Percentiles rank a stretch among this genome's conserved stretches.
phyloP scores from a whole-genome alignment of 2,113 vertebrate genomes.

The Barbus barbus region DNA sequence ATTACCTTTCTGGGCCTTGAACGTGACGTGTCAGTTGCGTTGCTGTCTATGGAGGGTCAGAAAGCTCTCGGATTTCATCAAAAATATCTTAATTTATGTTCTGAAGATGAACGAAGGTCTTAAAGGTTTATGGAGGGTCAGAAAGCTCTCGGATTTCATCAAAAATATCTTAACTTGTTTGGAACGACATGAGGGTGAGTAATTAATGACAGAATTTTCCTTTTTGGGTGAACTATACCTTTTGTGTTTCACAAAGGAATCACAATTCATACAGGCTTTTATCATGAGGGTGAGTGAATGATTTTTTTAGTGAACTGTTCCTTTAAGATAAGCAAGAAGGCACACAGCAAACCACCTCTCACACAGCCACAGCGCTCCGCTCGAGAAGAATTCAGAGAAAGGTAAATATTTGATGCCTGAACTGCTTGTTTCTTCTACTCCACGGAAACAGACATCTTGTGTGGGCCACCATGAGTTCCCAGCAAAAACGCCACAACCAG shows the following conservation, averaged over 20 bases:
- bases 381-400: neutral
- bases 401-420: slow-evolving; percentile 37
- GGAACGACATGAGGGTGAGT: no score
- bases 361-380: neutral
- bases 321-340: neutral
- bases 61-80: no score
- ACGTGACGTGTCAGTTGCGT: no score
- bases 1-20: no score
- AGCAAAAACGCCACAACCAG: slow-evolving; percentile 19
- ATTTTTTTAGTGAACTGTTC: neutral
- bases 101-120: no score
- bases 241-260: neutral
- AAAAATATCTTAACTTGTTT: no score
- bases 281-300: neutral
- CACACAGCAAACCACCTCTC: slow-evolving; percentile 1
- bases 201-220: no score
- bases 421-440: slow-evolving; percentile 18
- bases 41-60: no score
- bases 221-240: neutral
- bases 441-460: slow-evolving; percentile 24
- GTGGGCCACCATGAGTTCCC: slow-evolving; percentile 8
- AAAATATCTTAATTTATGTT: no score
- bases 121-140: no score
- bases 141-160: no score
- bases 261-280: neutral